Evolutionary conservation across 2,888 invertebrate species (phyloP), one percentile per base, ranked within the genome.

Genomic region (Drosophila ezoana): DNA sequence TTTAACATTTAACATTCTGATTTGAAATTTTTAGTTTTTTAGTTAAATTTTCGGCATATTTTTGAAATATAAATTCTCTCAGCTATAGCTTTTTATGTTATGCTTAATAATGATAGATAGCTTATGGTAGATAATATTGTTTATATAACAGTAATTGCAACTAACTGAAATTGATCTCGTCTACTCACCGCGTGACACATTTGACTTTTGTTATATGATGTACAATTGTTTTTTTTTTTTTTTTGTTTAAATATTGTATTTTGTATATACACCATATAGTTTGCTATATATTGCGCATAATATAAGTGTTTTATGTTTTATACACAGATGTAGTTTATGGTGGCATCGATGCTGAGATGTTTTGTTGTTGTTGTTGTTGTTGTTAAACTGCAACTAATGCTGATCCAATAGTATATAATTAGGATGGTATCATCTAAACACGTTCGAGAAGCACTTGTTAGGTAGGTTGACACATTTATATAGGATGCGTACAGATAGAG

Each of bases 161-260:
- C 43, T 45, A 51, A 33, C 33, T 18, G 48, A 4, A 38, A 51
- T 45, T 60, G 35, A 37, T 43, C 0, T 28, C 35, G 3, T 52
- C n/a, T 91, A 91, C 91, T 91, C 78, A 91, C 91, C 92, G 91
- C 91, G 91, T 91, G 91, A 91, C 92, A 91, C 85, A 85, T 87
- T 91, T 91, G 91, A 90, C 84, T 84, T 87, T 76, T 62, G 65
- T 77, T 77, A 78, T 63, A 68, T 82, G 80, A 86, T 88, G 82
- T 86, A 88, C 76, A 89, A 82, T 84, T 81, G 64, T 66, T 61
- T 72, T 72, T 54, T 58, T 51, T 14, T n/a, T 45, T 48, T 58
- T 44, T 38, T 44, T 6, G 45, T 47, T 23, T 51, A 58, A 43
- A 51, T 52, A 32, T 52, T 48, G 43, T 48, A 35, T 66, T 61